Percentiles rank a stretch among this genome's conserved stretches.
Conservation (phyloP, 2,797 vertebrate genomes). For the Artibeus lituratus region DNA sequence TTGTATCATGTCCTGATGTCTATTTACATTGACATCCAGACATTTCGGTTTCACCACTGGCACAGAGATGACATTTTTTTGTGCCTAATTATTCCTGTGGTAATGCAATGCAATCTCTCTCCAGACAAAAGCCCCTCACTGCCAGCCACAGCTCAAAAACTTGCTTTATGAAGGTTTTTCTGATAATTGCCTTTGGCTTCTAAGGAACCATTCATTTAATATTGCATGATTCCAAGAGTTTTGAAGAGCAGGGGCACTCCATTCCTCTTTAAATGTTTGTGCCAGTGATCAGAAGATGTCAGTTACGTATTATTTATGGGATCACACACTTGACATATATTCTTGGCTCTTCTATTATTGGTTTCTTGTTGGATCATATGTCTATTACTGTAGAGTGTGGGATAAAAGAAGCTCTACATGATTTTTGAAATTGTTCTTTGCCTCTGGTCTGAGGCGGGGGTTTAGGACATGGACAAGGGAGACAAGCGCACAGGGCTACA, state of each 20-base stretch:
- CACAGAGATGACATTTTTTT: constrained; percentile 39
- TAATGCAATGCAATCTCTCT: constrained; percentile 27
- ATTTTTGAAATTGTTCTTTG: neutral
- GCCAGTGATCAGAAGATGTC: neutral
- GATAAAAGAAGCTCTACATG: neutral
- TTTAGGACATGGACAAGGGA: neutral
- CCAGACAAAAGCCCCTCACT: constrained; percentile 12
- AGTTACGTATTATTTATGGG: neutral
- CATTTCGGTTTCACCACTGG: constrained; percentile 48
- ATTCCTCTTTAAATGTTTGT: neutral
- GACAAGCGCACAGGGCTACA: neutral
- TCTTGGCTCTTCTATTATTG: neutral
- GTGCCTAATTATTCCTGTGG: constrained; percentile 32
- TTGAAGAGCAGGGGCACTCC: neutral
- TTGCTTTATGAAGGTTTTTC: constrained; percentile 20
- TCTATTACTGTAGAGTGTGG: neutral
- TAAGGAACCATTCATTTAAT: constrained; percentile 37
- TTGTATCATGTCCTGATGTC: neutral
- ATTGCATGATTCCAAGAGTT: constrained; percentile 13
- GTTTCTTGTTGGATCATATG: neutral
- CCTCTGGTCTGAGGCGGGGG: neutral
- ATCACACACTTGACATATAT: neutral
- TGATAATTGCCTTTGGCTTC: neutral
- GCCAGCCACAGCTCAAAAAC: constrained; percentile 23
- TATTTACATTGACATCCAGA: constrained; percentile 51